Evolutionary conservation across 2,113 vertebrate species (phyloP).

Genomic region (Rhea pennata): DNA sequence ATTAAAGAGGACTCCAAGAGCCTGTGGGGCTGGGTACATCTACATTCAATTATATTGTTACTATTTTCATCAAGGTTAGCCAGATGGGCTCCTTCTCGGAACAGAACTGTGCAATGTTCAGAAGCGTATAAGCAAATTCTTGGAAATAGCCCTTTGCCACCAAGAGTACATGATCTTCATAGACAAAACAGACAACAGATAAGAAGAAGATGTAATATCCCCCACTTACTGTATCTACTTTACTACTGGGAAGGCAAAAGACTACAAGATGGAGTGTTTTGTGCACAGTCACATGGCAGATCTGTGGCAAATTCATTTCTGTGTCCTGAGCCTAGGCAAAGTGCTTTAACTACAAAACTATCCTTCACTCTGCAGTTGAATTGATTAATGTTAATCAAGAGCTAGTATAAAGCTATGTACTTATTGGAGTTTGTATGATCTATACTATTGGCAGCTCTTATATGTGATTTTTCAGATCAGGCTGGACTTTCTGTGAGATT

Average conservation of each 20-base stretch:
- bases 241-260: background rate
- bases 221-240: background rate
- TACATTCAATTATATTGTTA: background rate
- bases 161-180: background rate
- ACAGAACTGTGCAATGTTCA: background rate
- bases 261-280: background rate
- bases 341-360: background rate
- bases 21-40: background rate
- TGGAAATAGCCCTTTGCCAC: background rate
- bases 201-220: background rate
- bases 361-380: background rate
- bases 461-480: background rate
- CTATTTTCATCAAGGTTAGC: background rate
- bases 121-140: background rate
- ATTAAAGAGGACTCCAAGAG: background rate
- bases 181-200: background rate
- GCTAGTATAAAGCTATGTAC: background rate
- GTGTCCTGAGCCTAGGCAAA: background rate
- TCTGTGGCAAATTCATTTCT: background rate
- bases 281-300: background rate
- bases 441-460: background rate
- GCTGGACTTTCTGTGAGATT: background rate
- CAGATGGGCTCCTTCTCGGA: background rate
- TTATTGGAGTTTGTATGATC: background rate
- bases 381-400: background rate